Base-by-base conservation (phyloP, 2,797 vertebrate species). In the Lycodopsis pacificus region DNA sequence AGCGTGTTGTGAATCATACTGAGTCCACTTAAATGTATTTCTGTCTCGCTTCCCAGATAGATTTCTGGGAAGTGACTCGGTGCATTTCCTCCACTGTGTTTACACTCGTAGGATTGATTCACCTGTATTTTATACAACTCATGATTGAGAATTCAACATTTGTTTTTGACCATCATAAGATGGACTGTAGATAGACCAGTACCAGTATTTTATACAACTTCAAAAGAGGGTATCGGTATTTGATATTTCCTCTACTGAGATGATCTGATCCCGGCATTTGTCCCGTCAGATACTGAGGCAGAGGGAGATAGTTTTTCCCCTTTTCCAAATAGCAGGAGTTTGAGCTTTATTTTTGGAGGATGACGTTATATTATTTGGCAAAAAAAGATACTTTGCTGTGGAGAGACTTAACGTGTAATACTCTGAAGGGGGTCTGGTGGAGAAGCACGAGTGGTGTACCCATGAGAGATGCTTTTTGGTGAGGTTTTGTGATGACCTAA, bases 401-500 rank as follows among this genome's bases (percentile, higher is more conserved):
- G 36, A n/a, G 64, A 77, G 19, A n/a, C 22, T 62, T 57, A 2
- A 56, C 30, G n/a, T 32, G 6, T 27, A 9, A 46, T 42, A 19
- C 25, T 68, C 32, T 32, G n/a, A 64, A 7, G 19, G 25, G 58
- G 54, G 56, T 73, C 22, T 71, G 15, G 7, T 27, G 22, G 65
- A 76, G 38, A 66, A 27, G 32, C 30, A 22, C 20, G 15, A 13
- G 53, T 30, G 65, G 22, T 67, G n/a, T 20, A 3, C 4, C 58
- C 44, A n/a, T 48, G 25, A 66, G 22, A 34, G 69, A 65, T 54
- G 36, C 70, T 36, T 76, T 56, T 73, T 20, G 15, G n/a, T n/a
- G n/a, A n/a, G n/a, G n/a, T n/a, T n/a, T n/a, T 56, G 20, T 59
- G 54, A 73, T 69, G 83, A 69, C 11, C 57, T 67, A 46, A 79